A percentile compares a stretch with the other conserved stretches of the same genome.
phyloP scores from a whole-genome alignment of 2,888 invertebrate species.

The Conus canariensis region DNA sequence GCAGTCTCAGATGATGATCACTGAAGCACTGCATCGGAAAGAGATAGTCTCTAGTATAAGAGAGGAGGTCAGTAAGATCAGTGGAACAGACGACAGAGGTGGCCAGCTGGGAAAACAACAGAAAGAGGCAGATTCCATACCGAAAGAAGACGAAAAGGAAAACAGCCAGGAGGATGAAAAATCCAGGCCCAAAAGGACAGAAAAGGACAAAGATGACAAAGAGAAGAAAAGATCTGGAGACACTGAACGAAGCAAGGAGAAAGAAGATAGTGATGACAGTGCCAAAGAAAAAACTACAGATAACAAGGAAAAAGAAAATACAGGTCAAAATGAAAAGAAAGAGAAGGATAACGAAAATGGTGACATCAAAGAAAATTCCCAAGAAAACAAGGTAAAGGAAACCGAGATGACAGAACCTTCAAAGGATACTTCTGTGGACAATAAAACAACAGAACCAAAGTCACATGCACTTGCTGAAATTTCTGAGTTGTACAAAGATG shows the following conservation, averaged over 20 bases:
- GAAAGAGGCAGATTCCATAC: conserved; percentile 30
- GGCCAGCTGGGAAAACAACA: conserved; percentile 25
- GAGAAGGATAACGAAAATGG: background rate
- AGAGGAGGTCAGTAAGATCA: conserved; percentile 10
- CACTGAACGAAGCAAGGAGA: background rate
- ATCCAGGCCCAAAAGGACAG: conserved; percentile 9
- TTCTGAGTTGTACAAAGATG: conserved; percentile 30
- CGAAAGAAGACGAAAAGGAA: conserved; percentile 31
- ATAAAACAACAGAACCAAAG: background rate
- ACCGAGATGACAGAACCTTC: background rate
- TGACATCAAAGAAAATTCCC: background rate
- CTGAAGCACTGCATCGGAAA: conserved; percentile 14
- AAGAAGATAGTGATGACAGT: background rate
- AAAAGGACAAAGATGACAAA: background rate
- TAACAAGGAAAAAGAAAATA: background rate
- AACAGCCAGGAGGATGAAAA: conserved; percentile 31
- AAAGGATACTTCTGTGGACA: background rate
- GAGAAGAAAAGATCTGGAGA: background rate
- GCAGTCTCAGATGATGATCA: conserved; percentile 24
- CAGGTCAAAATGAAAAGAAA: background rate
- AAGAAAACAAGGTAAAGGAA: background rate
- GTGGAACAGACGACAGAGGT: background rate
- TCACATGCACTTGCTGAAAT: conserved; percentile 31
- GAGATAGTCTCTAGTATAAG: background rate
- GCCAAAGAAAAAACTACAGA: background rate